phyloP scores from a whole-genome alignment of 2,888 invertebrate genomes.

The Bombylius major region DNA sequence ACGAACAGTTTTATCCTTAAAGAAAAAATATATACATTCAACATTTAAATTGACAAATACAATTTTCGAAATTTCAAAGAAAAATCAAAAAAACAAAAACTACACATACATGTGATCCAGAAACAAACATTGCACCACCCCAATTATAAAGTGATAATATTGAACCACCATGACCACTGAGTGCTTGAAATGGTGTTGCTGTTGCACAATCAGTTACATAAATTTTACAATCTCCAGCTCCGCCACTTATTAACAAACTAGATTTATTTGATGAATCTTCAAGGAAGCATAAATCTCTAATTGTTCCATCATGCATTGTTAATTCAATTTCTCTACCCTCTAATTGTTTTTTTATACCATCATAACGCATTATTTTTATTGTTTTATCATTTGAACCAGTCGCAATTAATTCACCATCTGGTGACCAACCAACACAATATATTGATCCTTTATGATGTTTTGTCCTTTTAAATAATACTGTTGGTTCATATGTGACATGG shows the following conservation, averaged over 20 bases:
- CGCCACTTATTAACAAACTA: conserved; percentile 81
- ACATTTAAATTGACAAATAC: too few species aligned
- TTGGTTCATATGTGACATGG: conserved; percentile 71
- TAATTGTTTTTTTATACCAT: conserved; percentile 68
- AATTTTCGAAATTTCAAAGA: not conserved
- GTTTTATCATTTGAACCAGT: conserved; percentile 96
- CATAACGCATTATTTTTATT: conserved; percentile 82
- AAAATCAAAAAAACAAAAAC: not conserved
- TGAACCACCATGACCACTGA: conserved; percentile 85
- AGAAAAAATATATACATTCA: not conserved
- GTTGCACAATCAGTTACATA: conserved; percentile 92
- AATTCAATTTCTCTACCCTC: conserved; percentile 77
- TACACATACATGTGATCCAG: conserved; percentile 63
- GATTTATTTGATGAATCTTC: conserved; percentile 82
- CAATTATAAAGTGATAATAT: conserved; percentile 83
- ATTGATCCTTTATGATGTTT: conserved; percentile 95
- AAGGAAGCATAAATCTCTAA: conserved; percentile 86
- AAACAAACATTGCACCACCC: conserved; percentile 95
- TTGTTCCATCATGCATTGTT: conserved; percentile 91
- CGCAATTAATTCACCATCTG: conserved; percentile 83
- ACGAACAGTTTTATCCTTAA: conserved; percentile 71
- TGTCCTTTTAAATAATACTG: conserved; percentile 76
- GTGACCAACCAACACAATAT: conserved; percentile 90
- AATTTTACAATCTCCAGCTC: conserved; percentile 92
- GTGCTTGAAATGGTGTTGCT: conserved; percentile 71